Evolutionary conservation across 2,888 invertebrate species (phyloP), one percentile per base, ranked within the genome.

Genomic region (Hirtodrosophila confusa): DNA sequence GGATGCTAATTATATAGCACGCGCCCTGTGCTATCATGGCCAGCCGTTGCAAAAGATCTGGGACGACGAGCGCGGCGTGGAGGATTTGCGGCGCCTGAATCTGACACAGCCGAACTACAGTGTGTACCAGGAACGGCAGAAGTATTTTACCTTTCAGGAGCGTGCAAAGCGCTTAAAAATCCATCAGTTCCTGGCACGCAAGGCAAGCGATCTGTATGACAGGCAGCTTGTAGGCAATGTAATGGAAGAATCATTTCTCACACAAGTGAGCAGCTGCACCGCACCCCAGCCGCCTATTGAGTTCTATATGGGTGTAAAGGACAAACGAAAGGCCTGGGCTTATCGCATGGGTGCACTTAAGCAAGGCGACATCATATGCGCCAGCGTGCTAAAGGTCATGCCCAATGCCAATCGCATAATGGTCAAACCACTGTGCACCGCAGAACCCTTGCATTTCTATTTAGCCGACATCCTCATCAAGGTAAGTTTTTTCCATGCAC

Each of bases 381-480:
- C 96, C 61, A 94, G 95, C 65, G 95, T 96, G 70, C 94, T 95
- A 90, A 95, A 95, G 92, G 94, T 95, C 93, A 94, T 80, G 50
- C 24, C 53, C 0, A 67, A 66, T 10, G 49, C 68, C 4, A 86
- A 68, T 40, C 75, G 79, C 0, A 50, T 98, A 77, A 36, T 72
- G 8, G 79, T 91, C 3, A 96, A 96, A 92, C 94, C 98, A 24
- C 92, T 98, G 49, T 97, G 97, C 92, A 95, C 96, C 61, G 95
- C 96, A 63, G 95, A 95, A 71, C 95, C 94, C 53, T 94, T 94
- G 75, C 94, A 95, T 44, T 94, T 96, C 90, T 96, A 96, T 92
- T 95, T 97, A 49, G 95, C 96, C 53, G 97, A 98, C 91, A 94
- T 97, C 75, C 95, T 95, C 91, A 95, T 98, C 62, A 97, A 96